These are phyloP conservation scores for Empis stercorea DNA, from an alignment of 2,888 invertebrate species.

Conservation along the genomic window DNA sequence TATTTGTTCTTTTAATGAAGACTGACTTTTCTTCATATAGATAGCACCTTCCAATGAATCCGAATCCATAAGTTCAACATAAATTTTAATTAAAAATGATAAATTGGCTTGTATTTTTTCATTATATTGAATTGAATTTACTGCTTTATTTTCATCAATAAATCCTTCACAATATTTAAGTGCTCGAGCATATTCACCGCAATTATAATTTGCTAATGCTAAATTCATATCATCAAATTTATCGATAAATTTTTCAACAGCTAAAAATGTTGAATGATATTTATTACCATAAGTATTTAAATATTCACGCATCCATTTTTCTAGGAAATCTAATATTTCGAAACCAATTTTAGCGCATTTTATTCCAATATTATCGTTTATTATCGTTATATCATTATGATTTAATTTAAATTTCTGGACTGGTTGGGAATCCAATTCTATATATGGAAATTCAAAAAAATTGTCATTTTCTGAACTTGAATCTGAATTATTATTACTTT, in stretches of 20 bases:
- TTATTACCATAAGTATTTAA: constrained; percentile 29
- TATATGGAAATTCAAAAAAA: constrained; percentile 4
- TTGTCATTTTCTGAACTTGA: constrained; percentile 6
- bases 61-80: constrained; percentile 76
- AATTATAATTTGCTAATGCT: constrained; percentile 60
- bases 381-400: constrained; percentile 13
- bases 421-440: constrained; percentile 6
- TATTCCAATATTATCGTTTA: constrained; percentile 36
- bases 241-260: constrained; percentile 32
- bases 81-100: constrained; percentile 61
- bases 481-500: constrained; percentile 17
- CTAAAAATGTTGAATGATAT: constrained; percentile 17
- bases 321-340: constrained; percentile 59
- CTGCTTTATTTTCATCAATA: constrained; percentile 33
- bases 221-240: constrained; percentile 50
- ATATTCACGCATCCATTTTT: constrained; percentile 58
- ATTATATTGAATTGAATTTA: background rate
- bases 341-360: constrained; percentile 58
- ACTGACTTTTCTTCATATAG: constrained; percentile 59
- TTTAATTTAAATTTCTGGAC: constrained; percentile 7
- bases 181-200: constrained; percentile 61
- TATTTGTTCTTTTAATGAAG: constrained; percentile 70
- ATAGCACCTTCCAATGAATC: constrained; percentile 78
- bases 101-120: constrained; percentile 45
- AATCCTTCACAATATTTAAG: constrained; percentile 63